Percentiles rank a stretch among this genome's conserved stretches.
Conservation (phyloP, 2,888 invertebrate genomes). For the Rhingia campestris region DNA sequence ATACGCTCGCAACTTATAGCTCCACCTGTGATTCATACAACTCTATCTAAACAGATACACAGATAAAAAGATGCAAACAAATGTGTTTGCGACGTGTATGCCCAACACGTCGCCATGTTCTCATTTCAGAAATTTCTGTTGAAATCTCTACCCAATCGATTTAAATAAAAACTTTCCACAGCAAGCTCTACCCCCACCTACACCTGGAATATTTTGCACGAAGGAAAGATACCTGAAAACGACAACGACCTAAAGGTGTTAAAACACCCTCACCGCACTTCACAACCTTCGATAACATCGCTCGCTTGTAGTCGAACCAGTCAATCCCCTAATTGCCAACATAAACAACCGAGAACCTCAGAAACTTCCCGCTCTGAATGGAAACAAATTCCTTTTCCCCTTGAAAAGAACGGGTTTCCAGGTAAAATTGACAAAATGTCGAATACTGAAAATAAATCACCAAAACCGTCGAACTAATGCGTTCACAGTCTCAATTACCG, state of each 20-base stretch:
- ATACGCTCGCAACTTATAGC: too few species aligned
- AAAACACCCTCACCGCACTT: not conserved
- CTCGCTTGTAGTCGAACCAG: constrained; percentile 27
- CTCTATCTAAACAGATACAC: too few species aligned
- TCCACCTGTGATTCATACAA: too few species aligned
- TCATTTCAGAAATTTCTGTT: not conserved
- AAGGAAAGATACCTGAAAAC: not conserved
- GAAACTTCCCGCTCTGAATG: not conserved
- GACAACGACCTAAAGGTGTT: constrained; percentile 7
- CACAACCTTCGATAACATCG: constrained; percentile 11
- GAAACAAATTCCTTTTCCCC: constrained; percentile 5
- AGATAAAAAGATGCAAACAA: too few species aligned
- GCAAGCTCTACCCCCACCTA: not conserved
- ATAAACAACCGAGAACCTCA: constrained; percentile 46
- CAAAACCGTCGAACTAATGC: constrained; percentile 36
- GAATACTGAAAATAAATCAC: constrained; percentile 23
- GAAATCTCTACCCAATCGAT: not conserved
- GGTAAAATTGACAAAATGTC: constrained; percentile 23
- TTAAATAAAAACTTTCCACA: constrained; percentile 4
- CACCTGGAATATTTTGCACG: not conserved
- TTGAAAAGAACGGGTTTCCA: not conserved
- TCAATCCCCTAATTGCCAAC: constrained; percentile 23
- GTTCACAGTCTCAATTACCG: constrained; percentile 21
- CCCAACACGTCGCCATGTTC: too few species aligned
- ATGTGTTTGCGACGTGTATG: too few species aligned